phyloP scores from a whole-genome alignment of 2,888 invertebrate genomes.

The Drosophila picticornis region DNA sequence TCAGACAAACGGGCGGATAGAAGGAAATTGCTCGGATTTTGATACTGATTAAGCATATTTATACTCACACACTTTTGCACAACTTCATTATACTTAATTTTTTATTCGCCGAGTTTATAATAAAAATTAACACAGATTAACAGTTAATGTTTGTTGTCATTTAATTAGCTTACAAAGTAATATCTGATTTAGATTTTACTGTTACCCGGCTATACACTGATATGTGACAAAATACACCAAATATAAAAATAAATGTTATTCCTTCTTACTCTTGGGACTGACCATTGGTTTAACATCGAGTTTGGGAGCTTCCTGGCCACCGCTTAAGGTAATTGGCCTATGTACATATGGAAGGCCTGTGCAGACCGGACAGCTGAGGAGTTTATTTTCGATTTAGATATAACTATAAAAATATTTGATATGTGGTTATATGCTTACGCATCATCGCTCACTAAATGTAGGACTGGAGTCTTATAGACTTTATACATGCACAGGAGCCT shows the following conservation, averaged over 20 bases:
- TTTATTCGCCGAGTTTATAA: not conserved
- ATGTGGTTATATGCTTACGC: not conserved
- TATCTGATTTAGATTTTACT: not conserved
- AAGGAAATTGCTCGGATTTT: not conserved
- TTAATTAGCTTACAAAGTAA: not conserved
- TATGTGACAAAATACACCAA: not conserved
- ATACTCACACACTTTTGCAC: not conserved
- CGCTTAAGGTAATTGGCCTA: not conserved
- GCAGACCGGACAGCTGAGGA: conserved; percentile 3
- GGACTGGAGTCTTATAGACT: not conserved
- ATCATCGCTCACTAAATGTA: not conserved
- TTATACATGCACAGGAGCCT: conserved; percentile 91
- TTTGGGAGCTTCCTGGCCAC: conserved; percentile 3
- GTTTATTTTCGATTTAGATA: not conserved
- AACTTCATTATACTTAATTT: not conserved
- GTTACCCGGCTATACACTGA: not conserved
- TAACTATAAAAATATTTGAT: not conserved
- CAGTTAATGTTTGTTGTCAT: not conserved
- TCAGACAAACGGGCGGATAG: not conserved
- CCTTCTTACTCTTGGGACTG: not conserved
- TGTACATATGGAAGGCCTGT: not conserved
- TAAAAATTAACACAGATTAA: not conserved
- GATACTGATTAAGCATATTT: not conserved
- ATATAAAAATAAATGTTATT: conserved; percentile 4
- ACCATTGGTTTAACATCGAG: not conserved